Evolutionary conservation across 2,888 invertebrate species (phyloP).

Genomic region (Papilio elwesi): DNA sequence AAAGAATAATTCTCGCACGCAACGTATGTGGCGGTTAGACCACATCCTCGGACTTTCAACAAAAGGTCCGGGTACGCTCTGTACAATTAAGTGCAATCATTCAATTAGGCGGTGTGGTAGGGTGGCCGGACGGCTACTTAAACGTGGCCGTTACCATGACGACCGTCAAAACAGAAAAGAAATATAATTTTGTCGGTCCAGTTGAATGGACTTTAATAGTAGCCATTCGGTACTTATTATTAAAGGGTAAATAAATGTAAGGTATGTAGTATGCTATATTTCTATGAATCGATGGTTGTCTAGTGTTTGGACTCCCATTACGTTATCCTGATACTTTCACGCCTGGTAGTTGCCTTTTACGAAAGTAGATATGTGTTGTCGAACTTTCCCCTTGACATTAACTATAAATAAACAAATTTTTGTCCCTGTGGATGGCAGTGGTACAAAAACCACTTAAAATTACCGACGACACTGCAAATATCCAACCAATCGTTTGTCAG

Average conservation of each 20-base stretch:
- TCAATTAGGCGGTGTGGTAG: slow-evolving; percentile 63
- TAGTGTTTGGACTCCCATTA: not conserved
- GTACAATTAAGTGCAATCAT: slow-evolving; percentile 71
- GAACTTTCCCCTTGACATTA: not conserved
- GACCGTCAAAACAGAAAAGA: slow-evolving; percentile 43
- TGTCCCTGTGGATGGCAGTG: not conserved
- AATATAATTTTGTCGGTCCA: slow-evolving; percentile 34
- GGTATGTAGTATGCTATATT: not conserved
- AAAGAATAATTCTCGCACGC: slow-evolving; percentile 27
- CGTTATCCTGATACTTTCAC: too few relatives aligned
- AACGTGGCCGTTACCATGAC: slow-evolving; percentile 51
- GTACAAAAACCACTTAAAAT: slow-evolving; percentile 9
- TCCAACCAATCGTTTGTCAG: slow-evolving; percentile 20
- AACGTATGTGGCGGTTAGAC: slow-evolving; percentile 65
- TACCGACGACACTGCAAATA: slow-evolving; percentile 19
- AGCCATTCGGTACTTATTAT: not conserved
- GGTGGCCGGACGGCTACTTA: slow-evolving; percentile 44
- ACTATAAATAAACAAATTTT: not conserved
- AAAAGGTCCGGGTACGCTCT: slow-evolving; percentile 54
- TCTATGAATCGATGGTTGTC: not conserved
- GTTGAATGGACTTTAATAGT: slow-evolving; percentile 22
- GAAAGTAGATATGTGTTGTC: not conserved
- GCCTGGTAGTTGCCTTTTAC: too few relatives aligned
- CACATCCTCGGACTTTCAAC: slow-evolving; percentile 61
- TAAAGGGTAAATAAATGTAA: not conserved